Percentiles rank a stretch among this genome's conserved stretches.
Evolutionary conservation across 2,113 vertebrate species (phyloP).

Genomic region (Dolichallabes microphthalmus): DNA sequence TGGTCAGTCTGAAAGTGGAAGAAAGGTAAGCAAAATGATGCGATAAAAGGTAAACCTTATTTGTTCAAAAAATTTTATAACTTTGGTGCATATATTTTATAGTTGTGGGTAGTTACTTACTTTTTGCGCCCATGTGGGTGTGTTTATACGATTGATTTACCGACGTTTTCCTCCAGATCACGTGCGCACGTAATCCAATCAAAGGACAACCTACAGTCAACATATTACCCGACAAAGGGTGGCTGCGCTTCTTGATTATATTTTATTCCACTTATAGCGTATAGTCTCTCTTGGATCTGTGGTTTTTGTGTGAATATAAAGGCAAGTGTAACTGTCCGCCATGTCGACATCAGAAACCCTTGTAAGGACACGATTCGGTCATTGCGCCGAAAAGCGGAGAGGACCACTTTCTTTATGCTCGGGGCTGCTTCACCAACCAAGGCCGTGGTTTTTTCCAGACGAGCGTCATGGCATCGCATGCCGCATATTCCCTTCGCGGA

Average conservation of each 20-base stretch:
- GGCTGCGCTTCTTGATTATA: constrained; percentile 76
- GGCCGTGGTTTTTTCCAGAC: constrained; percentile 72
- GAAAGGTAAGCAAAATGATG: no score
- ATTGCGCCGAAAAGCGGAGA: constrained; percentile 85
- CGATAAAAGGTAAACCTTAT: no score
- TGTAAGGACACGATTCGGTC: constrained; percentile 84
- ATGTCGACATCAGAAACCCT: constrained; percentile 88
- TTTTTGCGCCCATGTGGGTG: background rate
- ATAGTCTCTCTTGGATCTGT: constrained; percentile 35
- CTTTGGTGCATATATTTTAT: no score
- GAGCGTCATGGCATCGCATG: constrained; percentile 88
- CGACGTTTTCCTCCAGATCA: constrained; percentile 92
- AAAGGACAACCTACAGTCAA: constrained; percentile 82
- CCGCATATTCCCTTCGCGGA: constrained; percentile 86
- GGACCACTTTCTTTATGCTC: constrained; percentile 79
- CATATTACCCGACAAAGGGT: constrained; percentile 86
- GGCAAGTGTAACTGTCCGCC: constrained; percentile 45
- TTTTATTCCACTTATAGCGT: no score
- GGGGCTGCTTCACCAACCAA: constrained; percentile 74
- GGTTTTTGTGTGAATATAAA: constrained; percentile 39
- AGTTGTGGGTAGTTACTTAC: no score
- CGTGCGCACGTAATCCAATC: constrained; percentile 88
- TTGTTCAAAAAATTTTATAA: no score
- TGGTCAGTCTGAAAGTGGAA: no score
- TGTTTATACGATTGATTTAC: constrained; percentile 30